Evolutionary conservation across 2,113 vertebrate species (phyloP).

Genomic region (Hippopotamus amphibius): DNA sequence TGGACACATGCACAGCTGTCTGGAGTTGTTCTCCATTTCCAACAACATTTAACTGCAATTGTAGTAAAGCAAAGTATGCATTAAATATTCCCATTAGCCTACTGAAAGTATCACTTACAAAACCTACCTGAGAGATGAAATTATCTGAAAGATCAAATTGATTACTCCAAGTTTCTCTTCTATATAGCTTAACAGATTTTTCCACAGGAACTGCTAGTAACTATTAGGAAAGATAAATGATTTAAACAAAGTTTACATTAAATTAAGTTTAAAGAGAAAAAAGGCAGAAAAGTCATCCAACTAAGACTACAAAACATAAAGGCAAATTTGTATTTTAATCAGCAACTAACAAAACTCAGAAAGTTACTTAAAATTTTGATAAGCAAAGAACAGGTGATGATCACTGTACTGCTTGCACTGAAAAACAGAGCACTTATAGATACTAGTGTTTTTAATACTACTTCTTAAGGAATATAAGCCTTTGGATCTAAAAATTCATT

Average conservation of each 20-base stretch:
- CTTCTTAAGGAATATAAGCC: constrained; percentile 7
- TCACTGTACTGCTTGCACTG: not conserved
- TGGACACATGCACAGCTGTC: not conserved
- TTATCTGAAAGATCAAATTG: constrained; percentile 89
- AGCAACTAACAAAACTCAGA: constrained; percentile 34
- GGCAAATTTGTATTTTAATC: constrained; percentile 10
- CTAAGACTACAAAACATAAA: constrained; percentile 46
- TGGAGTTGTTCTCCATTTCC: not conserved
- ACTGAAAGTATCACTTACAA: not conserved
- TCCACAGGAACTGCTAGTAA: constrained; percentile 95
- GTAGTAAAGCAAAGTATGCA: not conserved
- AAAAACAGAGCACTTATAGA: not conserved
- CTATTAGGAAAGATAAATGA: constrained; percentile 84
- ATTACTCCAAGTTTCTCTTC: constrained; percentile 92
- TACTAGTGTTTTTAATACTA: not conserved
- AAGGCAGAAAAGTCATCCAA: constrained; percentile 29
- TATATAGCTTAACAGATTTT: constrained; percentile 92
- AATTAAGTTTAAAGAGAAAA: not conserved
- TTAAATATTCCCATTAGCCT: not conserved
- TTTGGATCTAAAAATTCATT: constrained; percentile 15
- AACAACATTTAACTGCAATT: constrained; percentile 7
- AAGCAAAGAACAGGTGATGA: not conserved
- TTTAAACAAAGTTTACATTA: constrained; percentile 15
- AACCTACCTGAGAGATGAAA: constrained; percentile 90
- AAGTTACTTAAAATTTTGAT: constrained; percentile 50